Conservation (phyloP, 35 echinoderm and acorn worm species). For the Acanthaster planci region DNA sequence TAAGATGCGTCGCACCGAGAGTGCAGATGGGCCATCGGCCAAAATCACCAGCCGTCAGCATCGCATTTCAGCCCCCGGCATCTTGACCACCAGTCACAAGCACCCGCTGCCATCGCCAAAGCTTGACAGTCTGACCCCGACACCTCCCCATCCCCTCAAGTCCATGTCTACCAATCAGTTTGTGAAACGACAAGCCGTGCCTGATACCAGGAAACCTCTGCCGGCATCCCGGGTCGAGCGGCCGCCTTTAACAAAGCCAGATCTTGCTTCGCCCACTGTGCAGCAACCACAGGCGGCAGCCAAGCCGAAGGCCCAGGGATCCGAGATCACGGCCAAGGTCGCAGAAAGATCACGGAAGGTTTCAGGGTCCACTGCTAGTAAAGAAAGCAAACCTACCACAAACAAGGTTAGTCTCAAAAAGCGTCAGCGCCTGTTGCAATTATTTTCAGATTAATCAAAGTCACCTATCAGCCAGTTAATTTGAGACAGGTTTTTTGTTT, state of each 20-base stretch:
- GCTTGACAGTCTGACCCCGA: not conserved
- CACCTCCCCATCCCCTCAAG: not conserved
- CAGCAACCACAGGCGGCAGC: not conserved
- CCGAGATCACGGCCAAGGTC: not conserved
- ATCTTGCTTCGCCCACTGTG: not conserved
- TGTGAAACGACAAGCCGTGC: not conserved
- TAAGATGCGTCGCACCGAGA: conserved; percentile 8
- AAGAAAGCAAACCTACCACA: not conserved
- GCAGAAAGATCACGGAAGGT: conserved; percentile 1
- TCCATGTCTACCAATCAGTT: not conserved
- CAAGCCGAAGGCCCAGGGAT: not conserved
- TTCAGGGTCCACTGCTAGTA: not conserved
- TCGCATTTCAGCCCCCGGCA: conserved; percentile 47
- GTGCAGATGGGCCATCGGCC: not conserved
- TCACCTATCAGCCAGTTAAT: too few species aligned
- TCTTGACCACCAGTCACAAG: conserved; percentile 3
- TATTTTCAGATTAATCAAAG: too few species aligned
- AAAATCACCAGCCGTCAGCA: not conserved
- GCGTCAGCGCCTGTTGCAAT: not conserved
- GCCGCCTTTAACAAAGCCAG: not conserved
- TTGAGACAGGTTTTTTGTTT: too few species aligned
- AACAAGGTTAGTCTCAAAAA: not conserved
- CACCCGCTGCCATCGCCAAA: not conserved
- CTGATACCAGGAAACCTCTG: not conserved
- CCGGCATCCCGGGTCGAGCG: not conserved